These are phyloP conservation scores for Cephus cinctus DNA, from an alignment of 1,140 invertebrate species.

Conservation along the genomic window DNA sequence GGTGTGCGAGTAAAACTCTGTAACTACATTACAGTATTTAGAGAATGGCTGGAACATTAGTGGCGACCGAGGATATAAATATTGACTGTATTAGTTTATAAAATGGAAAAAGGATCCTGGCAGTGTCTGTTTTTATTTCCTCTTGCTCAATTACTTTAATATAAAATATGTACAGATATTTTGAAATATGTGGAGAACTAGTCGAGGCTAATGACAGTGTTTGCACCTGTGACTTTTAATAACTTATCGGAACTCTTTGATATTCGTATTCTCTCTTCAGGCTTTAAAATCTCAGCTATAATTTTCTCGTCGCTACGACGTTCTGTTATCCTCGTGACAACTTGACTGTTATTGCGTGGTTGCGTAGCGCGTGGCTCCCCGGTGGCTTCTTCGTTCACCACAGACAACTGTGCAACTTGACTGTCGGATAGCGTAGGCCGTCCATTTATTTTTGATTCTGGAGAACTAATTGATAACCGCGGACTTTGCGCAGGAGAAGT, in stretches of 20 bases:
- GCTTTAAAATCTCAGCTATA: conserved; percentile 47
- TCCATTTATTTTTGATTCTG: conserved; percentile 40
- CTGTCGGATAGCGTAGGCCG: conserved; percentile 31
- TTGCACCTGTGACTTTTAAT: conserved; percentile 47
- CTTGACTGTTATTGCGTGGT: conserved; percentile 13
- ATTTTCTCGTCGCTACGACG: conserved; percentile 45
- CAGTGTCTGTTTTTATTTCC: conserved; percentile 40
- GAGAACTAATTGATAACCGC: conserved; percentile 11
- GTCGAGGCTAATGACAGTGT: conserved; percentile 54
- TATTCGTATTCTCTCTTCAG: conserved; percentile 40
- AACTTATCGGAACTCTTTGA: conserved; percentile 47
- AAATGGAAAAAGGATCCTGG: conserved; percentile 21
- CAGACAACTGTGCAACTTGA: conserved; percentile 24
- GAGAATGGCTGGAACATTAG: too few relatives aligned
- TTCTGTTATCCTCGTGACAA: conserved; percentile 16
- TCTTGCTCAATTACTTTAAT: conserved; percentile 41
- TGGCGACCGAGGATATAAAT: too few relatives aligned
- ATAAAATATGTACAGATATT: conserved; percentile 53
- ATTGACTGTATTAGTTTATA: too few relatives aligned
- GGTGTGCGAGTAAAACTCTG: too few relatives aligned
- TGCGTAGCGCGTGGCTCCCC: background rate
- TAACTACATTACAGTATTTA: too few relatives aligned
- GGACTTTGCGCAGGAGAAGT: conserved; percentile 13
- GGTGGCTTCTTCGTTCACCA: conserved; percentile 23
- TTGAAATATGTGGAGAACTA: conserved; percentile 38